Evolutionary conservation across 2,113 vertebrate genomes (phyloP), one percentile per base, ranked within the genome.

Genomic region (Scartelaos histophorus): DNA sequence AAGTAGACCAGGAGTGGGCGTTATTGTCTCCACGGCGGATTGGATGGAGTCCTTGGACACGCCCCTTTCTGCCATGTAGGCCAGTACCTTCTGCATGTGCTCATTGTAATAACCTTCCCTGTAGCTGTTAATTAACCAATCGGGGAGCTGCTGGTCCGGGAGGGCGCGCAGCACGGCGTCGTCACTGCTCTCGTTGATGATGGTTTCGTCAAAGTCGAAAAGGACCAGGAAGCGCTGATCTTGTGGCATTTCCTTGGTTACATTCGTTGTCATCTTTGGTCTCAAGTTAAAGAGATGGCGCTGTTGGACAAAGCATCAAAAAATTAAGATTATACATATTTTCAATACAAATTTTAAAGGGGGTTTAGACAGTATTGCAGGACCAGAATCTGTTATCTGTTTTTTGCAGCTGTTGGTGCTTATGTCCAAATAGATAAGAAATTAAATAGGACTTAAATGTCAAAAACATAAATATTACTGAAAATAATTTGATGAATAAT

Each of bases 181-280:
- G 0, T 99, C 97, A 5, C 96, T 98, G 94, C 91, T 98, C 82
- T 96, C 95, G 0, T 94, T 90, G 78, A 98, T 89, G 70, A 99
- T 94, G 25, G 97, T 99, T 91, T 98, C 97, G 0, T 98, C 97
- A 0, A 99, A 99, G 85, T 99, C 97, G 0, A 99, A 98, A 73
- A 96, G 46, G 13, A 99, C 91, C 80, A 99, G 92, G 80, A 94
- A 96, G 1, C 82, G 93, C 0, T 90, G 67, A 1, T 84, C 58
- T 24, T 64, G 69, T n/a, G 67, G 51, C 0, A 67, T 29, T 0
- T 65, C 45, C 0, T 21, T 61, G 45, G 45, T 17, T 16, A 34
- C 17, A 17, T 57, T 54, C 0, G 77, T 80, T 0, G 93, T 93
- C 95, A 95, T 95, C 80, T 83, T 85, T 67, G 68, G 25, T 9